These are phyloP conservation scores for Notolabrus celidotus DNA, from an alignment of 2,797 vertebrate species.

Conservation along the genomic window DNA sequence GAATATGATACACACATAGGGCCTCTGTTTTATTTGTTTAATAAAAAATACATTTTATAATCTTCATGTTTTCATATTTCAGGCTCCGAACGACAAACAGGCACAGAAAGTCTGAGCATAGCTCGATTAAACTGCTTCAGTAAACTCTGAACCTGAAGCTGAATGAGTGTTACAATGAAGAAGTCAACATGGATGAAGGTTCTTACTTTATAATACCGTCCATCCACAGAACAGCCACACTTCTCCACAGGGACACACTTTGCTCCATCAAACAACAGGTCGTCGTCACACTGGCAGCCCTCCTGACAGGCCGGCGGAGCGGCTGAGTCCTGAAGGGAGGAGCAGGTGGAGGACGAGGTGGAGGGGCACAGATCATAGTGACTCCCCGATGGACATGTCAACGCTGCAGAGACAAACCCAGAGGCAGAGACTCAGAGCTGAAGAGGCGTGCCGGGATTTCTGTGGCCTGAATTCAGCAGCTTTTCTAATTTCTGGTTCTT, in stretches of 20 bases:
- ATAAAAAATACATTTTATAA: too few relatives aligned
- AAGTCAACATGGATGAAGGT: neutral
- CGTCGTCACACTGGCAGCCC: slow-evolving; percentile 77
- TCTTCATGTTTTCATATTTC: too few relatives aligned
- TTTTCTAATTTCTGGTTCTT: neutral
- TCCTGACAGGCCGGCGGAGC: slow-evolving; percentile 70
- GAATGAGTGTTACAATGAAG: too few relatives aligned
- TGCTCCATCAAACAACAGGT: slow-evolving; percentile 68
- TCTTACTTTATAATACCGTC: slow-evolving; percentile 40
- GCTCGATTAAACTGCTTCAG: too few relatives aligned
- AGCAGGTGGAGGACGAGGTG: slow-evolving; percentile 72
- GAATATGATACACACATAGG: too few relatives aligned
- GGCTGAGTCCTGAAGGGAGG: slow-evolving; percentile 53
- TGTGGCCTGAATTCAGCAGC: too few relatives aligned
- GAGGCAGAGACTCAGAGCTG: neutral
- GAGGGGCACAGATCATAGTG: slow-evolving; percentile 68
- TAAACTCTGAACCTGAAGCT: too few relatives aligned
- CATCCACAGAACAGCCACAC: slow-evolving; percentile 45
- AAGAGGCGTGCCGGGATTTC: neutral
- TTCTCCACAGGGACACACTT: slow-evolving; percentile 60
- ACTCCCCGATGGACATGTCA: slow-evolving; percentile 30
- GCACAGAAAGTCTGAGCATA: too few relatives aligned
- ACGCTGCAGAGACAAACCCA: slow-evolving; percentile 14
- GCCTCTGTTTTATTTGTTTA: too few relatives aligned
- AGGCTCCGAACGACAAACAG: too few relatives aligned